Conservation (phyloP, 2,113 vertebrate species). For the Ursus arctos region DNA sequence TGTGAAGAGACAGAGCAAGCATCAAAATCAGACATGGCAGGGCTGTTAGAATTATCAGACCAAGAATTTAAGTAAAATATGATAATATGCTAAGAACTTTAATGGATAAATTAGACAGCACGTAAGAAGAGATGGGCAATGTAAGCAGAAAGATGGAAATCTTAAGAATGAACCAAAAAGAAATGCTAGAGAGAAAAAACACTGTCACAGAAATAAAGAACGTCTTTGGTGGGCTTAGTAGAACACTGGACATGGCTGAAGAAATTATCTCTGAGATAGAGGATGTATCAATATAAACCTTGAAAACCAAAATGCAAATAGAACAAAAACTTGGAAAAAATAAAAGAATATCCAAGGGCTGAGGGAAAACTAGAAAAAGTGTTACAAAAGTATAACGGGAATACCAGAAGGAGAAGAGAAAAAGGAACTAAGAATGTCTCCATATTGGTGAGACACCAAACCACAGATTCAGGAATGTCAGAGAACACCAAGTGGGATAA, state of each 20-base stretch:
- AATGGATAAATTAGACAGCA: neutral
- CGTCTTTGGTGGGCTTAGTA: neutral
- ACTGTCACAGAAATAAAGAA: neutral
- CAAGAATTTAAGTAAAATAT: neutral
- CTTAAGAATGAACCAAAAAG: neutral
- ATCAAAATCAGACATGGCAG: neutral
- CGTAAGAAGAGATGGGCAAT: neutral
- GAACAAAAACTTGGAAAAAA: neutral
- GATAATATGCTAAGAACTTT: neutral
- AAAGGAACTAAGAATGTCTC: neutral
- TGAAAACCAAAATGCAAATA: neutral
- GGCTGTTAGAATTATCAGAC: neutral
- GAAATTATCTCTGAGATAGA: neutral
- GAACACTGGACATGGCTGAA: neutral
- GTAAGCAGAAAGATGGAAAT: neutral
- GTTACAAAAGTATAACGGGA: neutral
- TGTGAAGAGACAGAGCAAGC: neutral
- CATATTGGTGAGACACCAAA: neutral
- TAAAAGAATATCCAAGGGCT: neutral
- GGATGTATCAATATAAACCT: neutral
- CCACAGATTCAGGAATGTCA: neutral
- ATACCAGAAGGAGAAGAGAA: neutral
- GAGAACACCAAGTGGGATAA: neutral
- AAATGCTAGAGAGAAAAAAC: neutral
- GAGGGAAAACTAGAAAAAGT: neutral